Evolutionary conservation across 53 echinoderm and acorn worm species (phyloP).

Genomic region (Echinarachnius parma): DNA sequence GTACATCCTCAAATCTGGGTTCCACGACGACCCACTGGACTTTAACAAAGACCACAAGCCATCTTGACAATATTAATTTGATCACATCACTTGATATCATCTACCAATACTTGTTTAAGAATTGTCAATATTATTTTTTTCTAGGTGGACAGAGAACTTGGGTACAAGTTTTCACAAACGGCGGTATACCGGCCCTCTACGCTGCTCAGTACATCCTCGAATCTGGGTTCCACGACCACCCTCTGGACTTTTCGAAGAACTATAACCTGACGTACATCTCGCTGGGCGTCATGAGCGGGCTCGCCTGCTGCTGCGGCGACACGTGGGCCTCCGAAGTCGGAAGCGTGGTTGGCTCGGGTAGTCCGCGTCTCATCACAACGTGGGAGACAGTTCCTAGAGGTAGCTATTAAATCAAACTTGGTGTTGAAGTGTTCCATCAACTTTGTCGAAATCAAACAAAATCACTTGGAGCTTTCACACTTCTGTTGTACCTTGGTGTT

Average conservation of each 20-base stretch:
- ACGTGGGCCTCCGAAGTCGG: slow-evolving; percentile 96
- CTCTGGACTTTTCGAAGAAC: slow-evolving; percentile 70
- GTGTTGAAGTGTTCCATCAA: no score
- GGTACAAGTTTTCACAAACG: slow-evolving; percentile 88
- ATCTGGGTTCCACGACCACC: slow-evolving; percentile 75
- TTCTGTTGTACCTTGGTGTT: no score
- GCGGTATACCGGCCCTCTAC: slow-evolving; percentile 72
- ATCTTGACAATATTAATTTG: no score
- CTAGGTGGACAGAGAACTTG: slow-evolving; percentile 92
- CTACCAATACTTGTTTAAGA: no score
- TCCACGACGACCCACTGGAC: slow-evolving; percentile 76
- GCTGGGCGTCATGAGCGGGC: slow-evolving; percentile 71
- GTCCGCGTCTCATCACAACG: slow-evolving; percentile 74
- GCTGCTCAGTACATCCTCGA: slow-evolving; percentile 75
- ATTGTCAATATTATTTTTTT: no score
- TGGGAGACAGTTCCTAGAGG: slow-evolving; percentile 79
- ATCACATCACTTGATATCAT: no score
- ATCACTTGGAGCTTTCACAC: no score
- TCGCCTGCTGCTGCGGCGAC: slow-evolving; percentile 88
- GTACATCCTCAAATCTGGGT: slow-evolving; percentile 76
- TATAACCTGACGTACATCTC: slow-evolving; percentile 80
- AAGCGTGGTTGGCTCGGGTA: slow-evolving; percentile 62
- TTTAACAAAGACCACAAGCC: slow-evolving; percentile 70
- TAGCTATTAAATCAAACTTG: no score
- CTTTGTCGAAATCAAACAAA: no score